These are phyloP conservation scores for Disparrhopalites patrizii DNA, from an alignment of 2,888 invertebrate species.

Conservation along the genomic window DNA sequence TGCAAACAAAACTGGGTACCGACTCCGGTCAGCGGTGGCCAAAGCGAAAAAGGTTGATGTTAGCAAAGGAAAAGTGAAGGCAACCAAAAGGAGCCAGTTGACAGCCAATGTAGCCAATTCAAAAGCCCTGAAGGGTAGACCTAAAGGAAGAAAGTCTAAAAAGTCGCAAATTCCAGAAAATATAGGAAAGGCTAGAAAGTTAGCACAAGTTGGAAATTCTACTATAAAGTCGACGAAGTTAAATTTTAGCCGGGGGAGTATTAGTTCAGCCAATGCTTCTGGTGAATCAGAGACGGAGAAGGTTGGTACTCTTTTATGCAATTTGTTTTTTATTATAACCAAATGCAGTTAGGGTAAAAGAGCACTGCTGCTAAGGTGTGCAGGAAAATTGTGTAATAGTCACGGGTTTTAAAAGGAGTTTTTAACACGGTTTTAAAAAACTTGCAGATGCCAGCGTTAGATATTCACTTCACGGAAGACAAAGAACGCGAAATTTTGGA, in stretches of 20 bases:
- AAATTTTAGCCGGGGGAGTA: not conserved
- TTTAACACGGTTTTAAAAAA: not conserved
- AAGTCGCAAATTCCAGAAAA: too few species aligned
- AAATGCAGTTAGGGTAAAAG: too few species aligned
- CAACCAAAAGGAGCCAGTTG: not conserved
- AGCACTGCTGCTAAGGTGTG: too few species aligned
- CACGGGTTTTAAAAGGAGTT: not conserved
- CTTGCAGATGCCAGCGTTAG: not conserved
- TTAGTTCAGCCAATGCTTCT: not conserved
- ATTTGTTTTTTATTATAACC: too few species aligned
- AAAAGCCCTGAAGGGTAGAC: not conserved
- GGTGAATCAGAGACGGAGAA: not conserved
- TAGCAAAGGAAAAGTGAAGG: not conserved
- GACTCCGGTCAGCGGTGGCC: not conserved
- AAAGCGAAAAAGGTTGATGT: not conserved
- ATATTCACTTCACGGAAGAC: not conserved
- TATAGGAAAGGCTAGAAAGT: too few species aligned
- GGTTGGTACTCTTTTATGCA: too few species aligned
- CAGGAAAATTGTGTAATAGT: not conserved
- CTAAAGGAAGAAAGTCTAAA: too few species aligned
- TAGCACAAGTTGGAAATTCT: not conserved
- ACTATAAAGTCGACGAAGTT: not conserved
- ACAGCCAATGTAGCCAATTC: not conserved
- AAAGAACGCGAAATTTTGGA: not conserved
- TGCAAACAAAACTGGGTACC: not conserved